Percentiles rank a stretch among this genome's conserved stretches.
These are phyloP conservation scores for Sepioteuthis lessoniana DNA, from an alignment of 2,888 invertebrate species.

Conservation along the genomic window DNA sequence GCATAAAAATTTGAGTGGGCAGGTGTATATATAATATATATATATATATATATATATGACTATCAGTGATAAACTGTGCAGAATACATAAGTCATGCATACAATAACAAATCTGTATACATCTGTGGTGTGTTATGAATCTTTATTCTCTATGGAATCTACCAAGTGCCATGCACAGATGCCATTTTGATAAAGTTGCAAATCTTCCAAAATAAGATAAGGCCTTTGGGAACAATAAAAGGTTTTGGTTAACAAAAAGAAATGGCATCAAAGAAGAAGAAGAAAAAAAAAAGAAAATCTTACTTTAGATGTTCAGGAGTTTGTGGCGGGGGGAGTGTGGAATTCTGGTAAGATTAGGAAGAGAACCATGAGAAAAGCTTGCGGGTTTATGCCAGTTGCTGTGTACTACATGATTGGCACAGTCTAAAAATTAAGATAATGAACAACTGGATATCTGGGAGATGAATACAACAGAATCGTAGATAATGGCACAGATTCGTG, in stretches of 20 bases:
- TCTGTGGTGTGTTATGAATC: neutral
- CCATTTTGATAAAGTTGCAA: neutral
- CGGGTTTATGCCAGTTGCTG: no score
- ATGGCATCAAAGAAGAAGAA: neutral
- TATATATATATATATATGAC: no score
- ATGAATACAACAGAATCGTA: no score
- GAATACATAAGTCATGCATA: neutral
- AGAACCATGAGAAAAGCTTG: no score
- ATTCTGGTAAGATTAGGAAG: no score
- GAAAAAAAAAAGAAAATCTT: neutral
- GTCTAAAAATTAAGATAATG: no score
- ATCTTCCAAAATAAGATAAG: slow-evolving; percentile 23
- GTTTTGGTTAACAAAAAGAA: neutral
- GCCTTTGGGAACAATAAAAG: neutral
- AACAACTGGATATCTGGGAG: no score
- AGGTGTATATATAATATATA: no score
- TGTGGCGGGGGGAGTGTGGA: no score
- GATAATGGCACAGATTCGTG: no score
- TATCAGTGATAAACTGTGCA: neutral
- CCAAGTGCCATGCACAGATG: neutral
- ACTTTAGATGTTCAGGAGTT: neutral
- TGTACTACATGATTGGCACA: no score
- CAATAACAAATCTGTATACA: neutral
- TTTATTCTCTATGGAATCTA: neutral
- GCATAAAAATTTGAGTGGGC: no score